Conservation (phyloP, 1,140 invertebrate genomes). For the Cryptotermes secundus region DNA sequence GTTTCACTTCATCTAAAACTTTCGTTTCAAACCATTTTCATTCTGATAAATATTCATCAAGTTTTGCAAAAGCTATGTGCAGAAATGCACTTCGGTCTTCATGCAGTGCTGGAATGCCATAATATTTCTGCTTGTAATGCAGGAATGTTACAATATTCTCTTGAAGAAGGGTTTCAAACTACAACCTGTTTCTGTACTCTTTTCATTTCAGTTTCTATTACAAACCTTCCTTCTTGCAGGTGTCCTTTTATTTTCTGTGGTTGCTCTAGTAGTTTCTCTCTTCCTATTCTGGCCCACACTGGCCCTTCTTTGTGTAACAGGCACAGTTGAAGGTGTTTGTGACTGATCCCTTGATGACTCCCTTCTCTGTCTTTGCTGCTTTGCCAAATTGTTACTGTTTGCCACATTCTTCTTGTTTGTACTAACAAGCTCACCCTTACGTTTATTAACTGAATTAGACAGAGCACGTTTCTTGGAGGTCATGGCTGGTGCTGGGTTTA, state of each 20-base stretch:
- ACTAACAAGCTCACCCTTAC: slow-evolving; percentile 8
- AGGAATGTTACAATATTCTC: no score
- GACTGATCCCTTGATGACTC: neutral
- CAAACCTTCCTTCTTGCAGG: slow-evolving; percentile 25
- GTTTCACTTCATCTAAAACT: no score
- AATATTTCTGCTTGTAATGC: no score
- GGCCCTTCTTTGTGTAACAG: neutral
- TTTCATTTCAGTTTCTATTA: neutral
- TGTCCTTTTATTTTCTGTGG: slow-evolving; percentile 28
- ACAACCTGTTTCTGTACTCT: no score
- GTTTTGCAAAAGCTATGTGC: no score
- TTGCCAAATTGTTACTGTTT: neutral
- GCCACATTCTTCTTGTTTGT: slow-evolving; percentile 1
- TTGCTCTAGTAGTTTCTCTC: slow-evolving; percentile 10
- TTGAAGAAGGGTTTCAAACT: no score
- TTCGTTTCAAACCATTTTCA: no score
- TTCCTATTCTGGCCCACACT: slow-evolving; percentile 20
- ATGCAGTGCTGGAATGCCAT: no score
- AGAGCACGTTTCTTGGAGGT: neutral
- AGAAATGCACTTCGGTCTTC: no score
- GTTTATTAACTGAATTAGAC: neutral
- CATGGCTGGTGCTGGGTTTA: slow-evolving; percentile 3
- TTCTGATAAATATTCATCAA: no score
- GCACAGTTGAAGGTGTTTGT: neutral
- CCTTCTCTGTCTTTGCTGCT: slow-evolving; percentile 28